phyloP scores from a whole-genome alignment of 2,113 vertebrate species.

The Arvicanthis niloticus region DNA sequence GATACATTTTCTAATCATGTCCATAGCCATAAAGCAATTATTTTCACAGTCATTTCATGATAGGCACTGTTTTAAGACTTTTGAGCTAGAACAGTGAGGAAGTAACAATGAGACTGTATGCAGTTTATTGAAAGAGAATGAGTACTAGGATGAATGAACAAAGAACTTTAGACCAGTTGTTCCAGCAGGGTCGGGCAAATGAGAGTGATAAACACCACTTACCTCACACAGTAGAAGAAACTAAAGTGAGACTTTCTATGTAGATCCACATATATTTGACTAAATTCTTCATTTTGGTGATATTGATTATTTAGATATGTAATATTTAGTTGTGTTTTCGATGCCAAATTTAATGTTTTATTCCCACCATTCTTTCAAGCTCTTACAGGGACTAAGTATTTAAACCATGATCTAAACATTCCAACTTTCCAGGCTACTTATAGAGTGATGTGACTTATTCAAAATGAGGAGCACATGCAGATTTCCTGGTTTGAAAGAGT shows the following conservation, averaged over 20 bases:
- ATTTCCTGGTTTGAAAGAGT: not conserved
- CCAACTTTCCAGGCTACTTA: not conserved
- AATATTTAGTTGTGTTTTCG: not conserved
- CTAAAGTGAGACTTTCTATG: not conserved
- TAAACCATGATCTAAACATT: not conserved
- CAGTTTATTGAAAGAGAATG: not conserved
- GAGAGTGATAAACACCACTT: not conserved
- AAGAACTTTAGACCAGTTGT: not conserved
- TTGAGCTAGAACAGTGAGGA: not conserved
- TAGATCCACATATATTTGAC: not conserved
- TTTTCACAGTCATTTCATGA: not conserved
- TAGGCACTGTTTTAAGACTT: not conserved
- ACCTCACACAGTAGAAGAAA: not conserved
- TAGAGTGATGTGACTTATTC: not conserved
- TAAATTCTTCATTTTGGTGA: not conserved
- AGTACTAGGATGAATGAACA: not conserved
- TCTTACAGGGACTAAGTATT: not conserved
- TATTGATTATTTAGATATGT: not conserved
- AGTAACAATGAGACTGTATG: not conserved
- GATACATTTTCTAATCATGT: not conserved
- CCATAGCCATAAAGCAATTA: not conserved
- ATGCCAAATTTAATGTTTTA: not conserved
- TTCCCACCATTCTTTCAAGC: not conserved
- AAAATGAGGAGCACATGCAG: not conserved
- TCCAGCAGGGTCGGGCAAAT: accelerated